A percentile compares a stretch with the other conserved stretches of the same genome.
These are phyloP conservation scores for Hyaena hyaena DNA, from an alignment of 2,113 vertebrate species.

Conservation along the genomic window DNA sequence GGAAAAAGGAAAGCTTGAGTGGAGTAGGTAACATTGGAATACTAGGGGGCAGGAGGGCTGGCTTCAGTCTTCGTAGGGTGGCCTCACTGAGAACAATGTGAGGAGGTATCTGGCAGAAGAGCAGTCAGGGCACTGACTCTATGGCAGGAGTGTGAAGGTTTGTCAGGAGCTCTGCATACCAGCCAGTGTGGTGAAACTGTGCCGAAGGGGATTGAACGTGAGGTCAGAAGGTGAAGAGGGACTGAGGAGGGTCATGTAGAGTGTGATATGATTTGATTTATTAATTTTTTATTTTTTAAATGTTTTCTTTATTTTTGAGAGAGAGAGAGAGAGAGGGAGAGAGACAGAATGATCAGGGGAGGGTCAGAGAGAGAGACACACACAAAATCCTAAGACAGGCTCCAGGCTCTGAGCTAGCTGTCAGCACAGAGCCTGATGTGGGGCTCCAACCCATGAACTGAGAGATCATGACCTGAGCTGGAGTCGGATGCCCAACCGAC, in stretches of 20 bases:
- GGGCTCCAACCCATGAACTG: too few species aligned
- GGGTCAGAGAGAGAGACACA: too few species aligned
- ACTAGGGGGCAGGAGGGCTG: neutral
- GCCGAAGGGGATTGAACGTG: neutral
- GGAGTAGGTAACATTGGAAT: neutral
- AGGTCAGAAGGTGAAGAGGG: neutral
- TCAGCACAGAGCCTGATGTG: too few species aligned
- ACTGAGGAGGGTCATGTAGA: neutral
- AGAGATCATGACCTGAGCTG: too few species aligned
- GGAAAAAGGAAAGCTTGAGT: neutral
- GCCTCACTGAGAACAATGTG: neutral
- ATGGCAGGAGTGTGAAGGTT: neutral
- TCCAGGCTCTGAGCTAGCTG: too few species aligned
- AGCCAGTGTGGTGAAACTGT: neutral
- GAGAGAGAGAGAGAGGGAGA: too few species aligned
- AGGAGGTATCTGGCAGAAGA: neutral
- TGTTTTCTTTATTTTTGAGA: too few species aligned
- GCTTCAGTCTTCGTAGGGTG: neutral
- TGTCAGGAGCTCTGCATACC: neutral
- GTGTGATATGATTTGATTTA: neutral
- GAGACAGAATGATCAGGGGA: too few species aligned
- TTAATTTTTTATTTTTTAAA: neutral
- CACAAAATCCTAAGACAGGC: too few species aligned
- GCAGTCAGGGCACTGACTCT: neutral
- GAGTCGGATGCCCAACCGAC: too few species aligned